Percentiles rank a stretch among this genome's conserved stretches.
These are phyloP conservation scores for Zaprionus africanus DNA, from an alignment of 1,140 invertebrate genomes.

Conservation along the genomic window DNA sequence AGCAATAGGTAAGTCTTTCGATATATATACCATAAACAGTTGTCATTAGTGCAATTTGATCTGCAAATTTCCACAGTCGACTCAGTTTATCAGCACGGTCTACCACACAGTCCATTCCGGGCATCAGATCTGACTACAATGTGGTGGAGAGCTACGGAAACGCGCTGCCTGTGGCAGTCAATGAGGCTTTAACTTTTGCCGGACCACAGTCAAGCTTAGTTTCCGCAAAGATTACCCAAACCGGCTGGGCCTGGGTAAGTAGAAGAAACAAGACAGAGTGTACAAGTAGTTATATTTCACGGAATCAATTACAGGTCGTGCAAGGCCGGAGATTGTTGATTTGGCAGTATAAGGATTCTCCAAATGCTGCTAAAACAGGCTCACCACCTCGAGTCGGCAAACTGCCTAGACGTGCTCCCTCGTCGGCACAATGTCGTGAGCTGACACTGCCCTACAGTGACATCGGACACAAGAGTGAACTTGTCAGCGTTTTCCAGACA, in stretches of 20 bases:
- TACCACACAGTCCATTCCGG: constrained; percentile 88
- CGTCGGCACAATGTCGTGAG: constrained; percentile 89
- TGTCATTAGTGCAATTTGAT: not conserved
- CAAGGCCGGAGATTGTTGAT: constrained; percentile 93
- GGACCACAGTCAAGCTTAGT: constrained; percentile 87
- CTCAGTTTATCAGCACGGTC: constrained; percentile 87
- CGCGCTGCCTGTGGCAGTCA: constrained; percentile 93
- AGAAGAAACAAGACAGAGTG: too few species aligned
- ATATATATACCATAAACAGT: not conserved
- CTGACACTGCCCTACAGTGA: constrained; percentile 95
- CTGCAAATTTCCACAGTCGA: constrained; percentile 82
- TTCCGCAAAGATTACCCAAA: constrained; percentile 87
- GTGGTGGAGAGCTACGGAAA: constrained; percentile 91
- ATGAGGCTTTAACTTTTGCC: constrained; percentile 92
- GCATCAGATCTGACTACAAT: constrained; percentile 89
- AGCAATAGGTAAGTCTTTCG: constrained; percentile 52
- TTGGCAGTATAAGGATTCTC: constrained; percentile 91
- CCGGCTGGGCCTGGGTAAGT: constrained; percentile 90
- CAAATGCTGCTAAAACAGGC: constrained; percentile 14
- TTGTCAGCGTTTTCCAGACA: constrained; percentile 91
- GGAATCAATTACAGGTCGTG: constrained; percentile 89
- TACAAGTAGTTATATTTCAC: not conserved
- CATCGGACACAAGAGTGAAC: constrained; percentile 94
- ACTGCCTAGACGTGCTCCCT: constrained; percentile 81
- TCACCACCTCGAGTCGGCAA: constrained; percentile 61